Evolutionary conservation across 2,888 invertebrate species (phyloP).

Genomic region (Rhamphomyia laevipes): DNA sequence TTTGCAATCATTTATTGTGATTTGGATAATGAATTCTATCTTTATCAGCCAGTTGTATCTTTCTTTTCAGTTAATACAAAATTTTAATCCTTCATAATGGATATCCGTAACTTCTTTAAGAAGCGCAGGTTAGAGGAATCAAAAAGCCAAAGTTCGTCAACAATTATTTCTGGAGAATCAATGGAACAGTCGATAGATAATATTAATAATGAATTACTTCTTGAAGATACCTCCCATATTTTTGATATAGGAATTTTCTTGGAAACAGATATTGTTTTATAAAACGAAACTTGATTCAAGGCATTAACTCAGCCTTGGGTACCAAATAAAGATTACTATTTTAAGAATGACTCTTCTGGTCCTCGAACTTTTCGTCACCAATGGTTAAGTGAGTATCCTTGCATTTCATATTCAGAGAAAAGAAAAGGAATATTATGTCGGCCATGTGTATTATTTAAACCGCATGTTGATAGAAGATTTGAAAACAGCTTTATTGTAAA

Average conservation of each 20-base stretch:
- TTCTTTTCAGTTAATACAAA: too few relatives aligned
- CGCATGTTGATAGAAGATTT: slow-evolving; percentile 15
- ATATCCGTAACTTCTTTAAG: too few relatives aligned
- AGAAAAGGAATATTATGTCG: slow-evolving; percentile 20
- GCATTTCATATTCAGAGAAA: slow-evolving; percentile 1
- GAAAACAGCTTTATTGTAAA: slow-evolving; percentile 20
- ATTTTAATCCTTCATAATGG: too few relatives aligned
- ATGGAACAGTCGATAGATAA: too few relatives aligned
- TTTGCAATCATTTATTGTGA: too few relatives aligned
- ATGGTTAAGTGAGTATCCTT: slow-evolving; percentile 2
- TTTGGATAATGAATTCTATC: too few relatives aligned
- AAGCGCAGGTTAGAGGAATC: too few relatives aligned
- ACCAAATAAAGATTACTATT: slow-evolving; percentile 1
- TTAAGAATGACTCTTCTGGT: neutral
- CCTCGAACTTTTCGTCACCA: neutral
- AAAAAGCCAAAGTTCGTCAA: too few relatives aligned
- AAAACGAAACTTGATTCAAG: slow-evolving; percentile 1
- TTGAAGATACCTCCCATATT: neutral
- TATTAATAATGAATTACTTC: too few relatives aligned
- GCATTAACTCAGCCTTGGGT: neutral
- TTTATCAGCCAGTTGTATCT: too few relatives aligned
- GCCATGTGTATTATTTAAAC: slow-evolving; percentile 20
- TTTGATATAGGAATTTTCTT: neutral
- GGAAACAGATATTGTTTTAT: slow-evolving; percentile 1
- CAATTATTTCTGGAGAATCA: too few relatives aligned